These are phyloP conservation scores for Pomacea maculata DNA, from an alignment of 1,140 invertebrate species.

Conservation along the genomic window DNA sequence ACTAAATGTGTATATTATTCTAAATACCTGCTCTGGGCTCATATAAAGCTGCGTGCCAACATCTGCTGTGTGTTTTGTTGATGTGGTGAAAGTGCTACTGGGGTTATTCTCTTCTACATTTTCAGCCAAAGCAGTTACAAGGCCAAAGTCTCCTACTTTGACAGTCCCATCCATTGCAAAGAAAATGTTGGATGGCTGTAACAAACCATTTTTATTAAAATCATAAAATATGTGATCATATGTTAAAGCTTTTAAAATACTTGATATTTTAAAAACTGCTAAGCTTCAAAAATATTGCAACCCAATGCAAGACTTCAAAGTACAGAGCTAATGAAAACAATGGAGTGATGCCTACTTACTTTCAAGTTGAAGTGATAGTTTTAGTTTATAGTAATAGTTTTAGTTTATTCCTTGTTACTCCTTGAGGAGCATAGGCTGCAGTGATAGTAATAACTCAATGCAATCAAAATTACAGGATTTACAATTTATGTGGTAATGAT, in stretches of 20 bases:
- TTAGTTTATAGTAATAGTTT: no score
- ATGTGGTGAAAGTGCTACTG: not conserved
- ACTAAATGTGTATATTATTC: no score
- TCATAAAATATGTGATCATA: not conserved
- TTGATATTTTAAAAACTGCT: no score
- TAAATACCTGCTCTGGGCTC: conserved; percentile 89
- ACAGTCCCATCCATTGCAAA: conserved; percentile 86
- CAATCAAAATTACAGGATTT: no score
- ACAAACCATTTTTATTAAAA: conserved; percentile 34
- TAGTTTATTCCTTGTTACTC: no score
- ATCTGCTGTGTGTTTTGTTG: conserved; percentile 72
- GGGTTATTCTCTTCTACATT: conserved; percentile 34
- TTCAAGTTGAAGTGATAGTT: no score
- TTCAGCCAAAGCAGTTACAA: conserved; percentile 84
- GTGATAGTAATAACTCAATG: no score
- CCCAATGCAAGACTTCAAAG: no score
- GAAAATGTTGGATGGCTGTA: conserved; percentile 93
- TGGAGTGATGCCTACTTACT: no score
- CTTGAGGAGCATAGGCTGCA: no score
- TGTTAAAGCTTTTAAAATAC: not conserved
- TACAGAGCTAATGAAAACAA: no score
- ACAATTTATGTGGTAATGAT: not conserved
- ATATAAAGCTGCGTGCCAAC: conserved; percentile 95
- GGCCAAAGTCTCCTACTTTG: conserved; percentile 96
- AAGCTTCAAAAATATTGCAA: no score